Conservation (phyloP, 2,888 invertebrate genomes). For the Tinea pellionella region DNA sequence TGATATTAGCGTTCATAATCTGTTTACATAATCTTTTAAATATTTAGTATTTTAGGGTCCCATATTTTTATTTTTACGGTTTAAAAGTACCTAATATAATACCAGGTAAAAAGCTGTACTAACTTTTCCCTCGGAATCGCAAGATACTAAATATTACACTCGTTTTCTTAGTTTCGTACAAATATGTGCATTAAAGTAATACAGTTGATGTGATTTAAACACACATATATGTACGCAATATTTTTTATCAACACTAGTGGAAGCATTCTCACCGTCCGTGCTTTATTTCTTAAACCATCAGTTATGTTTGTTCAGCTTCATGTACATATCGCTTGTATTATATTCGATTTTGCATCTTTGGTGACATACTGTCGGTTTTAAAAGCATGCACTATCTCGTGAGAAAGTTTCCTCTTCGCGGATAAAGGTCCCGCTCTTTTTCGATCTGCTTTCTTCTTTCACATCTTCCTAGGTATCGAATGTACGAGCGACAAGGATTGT, state of each 20-base stretch:
- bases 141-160: constrained; percentile 3
- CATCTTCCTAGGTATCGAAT: constrained; percentile 82
- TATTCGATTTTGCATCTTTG: constrained; percentile 56
- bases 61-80: not conserved
- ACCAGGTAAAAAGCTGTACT: not conserved
- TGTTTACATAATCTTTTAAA: not conserved
- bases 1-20: not conserved
- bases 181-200: not conserved
- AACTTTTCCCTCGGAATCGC: constrained; percentile 3
- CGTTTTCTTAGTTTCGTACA: not conserved
- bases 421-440: constrained; percentile 84
- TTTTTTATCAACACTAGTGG: constrained; percentile 37
- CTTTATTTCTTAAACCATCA: constrained; percentile 62
- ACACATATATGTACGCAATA: constrained; percentile 11
- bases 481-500: constrained; percentile 91
- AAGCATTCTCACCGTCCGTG: constrained; percentile 72
- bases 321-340: constrained; percentile 74
- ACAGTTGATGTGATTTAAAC: not conserved
- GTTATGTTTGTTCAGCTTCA: constrained; percentile 69
- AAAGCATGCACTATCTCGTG: constrained; percentile 79
- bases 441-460: constrained; percentile 69
- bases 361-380: constrained; percentile 67
- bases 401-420: constrained; percentile 89
- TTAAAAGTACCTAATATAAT: not conserved
- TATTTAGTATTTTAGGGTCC: not conserved